phyloP scores from a whole-genome alignment of 1,140 invertebrate species.

The Heliconius congener region DNA sequence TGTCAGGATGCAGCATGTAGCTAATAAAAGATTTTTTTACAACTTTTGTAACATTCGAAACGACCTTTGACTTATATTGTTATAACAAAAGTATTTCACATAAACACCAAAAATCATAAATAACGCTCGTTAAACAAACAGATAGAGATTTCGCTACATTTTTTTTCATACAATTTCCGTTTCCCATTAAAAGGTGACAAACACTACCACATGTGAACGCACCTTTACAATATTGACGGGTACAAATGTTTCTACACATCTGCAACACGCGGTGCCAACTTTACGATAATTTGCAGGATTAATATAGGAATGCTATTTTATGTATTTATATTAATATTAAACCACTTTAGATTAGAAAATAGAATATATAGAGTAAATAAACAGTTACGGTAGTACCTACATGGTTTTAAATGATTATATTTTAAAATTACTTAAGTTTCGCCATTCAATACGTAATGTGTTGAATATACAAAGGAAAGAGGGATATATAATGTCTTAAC shows the following conservation, averaged over 20 bases:
- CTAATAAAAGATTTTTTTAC: too few relatives aligned
- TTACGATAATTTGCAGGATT: slow-evolving; percentile 16
- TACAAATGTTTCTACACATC: slow-evolving; percentile 27
- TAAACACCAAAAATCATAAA: background rate
- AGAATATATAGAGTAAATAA: too few relatives aligned
- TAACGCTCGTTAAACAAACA: background rate
- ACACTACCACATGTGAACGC: slow-evolving; percentile 17
- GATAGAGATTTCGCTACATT: background rate
- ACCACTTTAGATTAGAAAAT: background rate
- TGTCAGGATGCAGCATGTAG: too few relatives aligned
- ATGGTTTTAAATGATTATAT: background rate
- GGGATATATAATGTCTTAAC: too few relatives aligned
- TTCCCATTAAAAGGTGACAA: slow-evolving; percentile 14
- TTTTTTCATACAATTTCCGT: slow-evolving; percentile 5
- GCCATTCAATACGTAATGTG: too few relatives aligned
- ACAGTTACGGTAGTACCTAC: background rate
- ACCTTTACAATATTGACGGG: slow-evolving; percentile 25
- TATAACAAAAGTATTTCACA: background rate
- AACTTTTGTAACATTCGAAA: background rate
- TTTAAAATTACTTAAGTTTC: too few relatives aligned
- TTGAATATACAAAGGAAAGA: too few relatives aligned
- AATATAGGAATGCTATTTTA: background rate
- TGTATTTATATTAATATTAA: background rate
- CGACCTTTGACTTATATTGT: background rate
- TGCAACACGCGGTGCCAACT: slow-evolving; percentile 17